These are phyloP conservation scores for Plectrocnemia conspersa DNA, from an alignment of 1,140 invertebrate species.

Conservation along the genomic window DNA sequence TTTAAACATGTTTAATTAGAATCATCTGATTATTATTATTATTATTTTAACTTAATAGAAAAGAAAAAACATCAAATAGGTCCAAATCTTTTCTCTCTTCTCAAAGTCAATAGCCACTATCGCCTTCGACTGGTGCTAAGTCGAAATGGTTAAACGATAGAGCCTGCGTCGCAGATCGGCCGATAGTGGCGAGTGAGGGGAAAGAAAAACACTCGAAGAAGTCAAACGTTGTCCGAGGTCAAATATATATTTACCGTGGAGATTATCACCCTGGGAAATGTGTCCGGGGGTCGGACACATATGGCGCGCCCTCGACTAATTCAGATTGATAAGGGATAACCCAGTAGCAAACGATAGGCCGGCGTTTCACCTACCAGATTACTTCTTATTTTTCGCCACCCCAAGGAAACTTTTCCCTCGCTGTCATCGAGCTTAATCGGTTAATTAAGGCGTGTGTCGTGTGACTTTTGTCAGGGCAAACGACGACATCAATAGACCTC, in stretches of 20 bases:
- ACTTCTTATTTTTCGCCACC: constrained; percentile 22
- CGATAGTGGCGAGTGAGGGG: too few relatives aligned
- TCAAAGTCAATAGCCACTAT: too few relatives aligned
- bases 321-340: constrained; percentile 35
- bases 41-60: too few relatives aligned
- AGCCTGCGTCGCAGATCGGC: too few relatives aligned
- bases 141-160: too few relatives aligned
- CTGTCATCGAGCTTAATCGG: constrained; percentile 11
- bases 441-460: constrained; percentile 11
- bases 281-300: constrained; percentile 16
- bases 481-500: not conserved
- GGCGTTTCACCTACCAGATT: constrained; percentile 30
- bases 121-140: too few relatives aligned
- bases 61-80: too few relatives aligned
- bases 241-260: not conserved
- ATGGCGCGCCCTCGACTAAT: constrained; percentile 26
- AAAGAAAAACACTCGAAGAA: too few relatives aligned
- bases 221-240: not conserved
- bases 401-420: not conserved
- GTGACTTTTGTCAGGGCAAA: not conserved
- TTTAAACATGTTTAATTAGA: too few relatives aligned
- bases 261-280: constrained; percentile 22
- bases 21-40: too few relatives aligned
- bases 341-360: constrained; percentile 6
- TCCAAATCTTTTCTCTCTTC: too few relatives aligned